Evolutionary conservation across 92 coral and sea anemone species (phyloP).

Genomic region (Palythoa heliodiscus): DNA sequence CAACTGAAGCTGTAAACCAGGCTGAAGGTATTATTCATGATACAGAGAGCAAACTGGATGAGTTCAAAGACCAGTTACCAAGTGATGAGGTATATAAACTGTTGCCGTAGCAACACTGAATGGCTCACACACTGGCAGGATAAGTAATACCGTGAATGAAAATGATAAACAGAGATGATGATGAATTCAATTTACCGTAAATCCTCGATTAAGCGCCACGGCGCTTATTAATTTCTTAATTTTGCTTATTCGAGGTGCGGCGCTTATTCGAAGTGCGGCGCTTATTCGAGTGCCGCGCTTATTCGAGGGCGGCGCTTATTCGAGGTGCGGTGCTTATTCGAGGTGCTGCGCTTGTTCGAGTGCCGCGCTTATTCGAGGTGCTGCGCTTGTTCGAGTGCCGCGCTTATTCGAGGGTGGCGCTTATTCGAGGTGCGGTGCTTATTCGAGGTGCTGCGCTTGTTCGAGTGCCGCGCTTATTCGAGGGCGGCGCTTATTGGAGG

Average conservation of each 20-base stretch:
- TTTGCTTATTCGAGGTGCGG: too few relatives aligned
- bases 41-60: constrained; percentile 94
- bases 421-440: too few relatives aligned
- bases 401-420: too few relatives aligned
- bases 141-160: neutral
- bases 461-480: constrained; percentile 70
- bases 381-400: too few relatives aligned
- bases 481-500: constrained; percentile 82
- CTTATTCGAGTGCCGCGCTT: constrained; percentile 57
- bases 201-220: too few relatives aligned
- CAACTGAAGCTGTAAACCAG: constrained; percentile 96
- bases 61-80: constrained; percentile 96
- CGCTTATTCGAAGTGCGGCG: too few relatives aligned
- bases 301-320: constrained; percentile 85
- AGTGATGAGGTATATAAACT: constrained; percentile 75
- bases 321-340: too few relatives aligned
- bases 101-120: neutral
- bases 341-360: too few relatives aligned
- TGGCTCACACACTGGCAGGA: neutral
- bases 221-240: too few relatives aligned
- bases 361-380: too few relatives aligned
- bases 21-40: constrained; percentile 95
- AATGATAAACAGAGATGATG: too few relatives aligned
- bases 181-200: too few relatives aligned
- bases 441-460: neutral